Evolutionary conservation across 1,140 invertebrate genomes (phyloP).

Genomic region (Orius laevigatus): DNA sequence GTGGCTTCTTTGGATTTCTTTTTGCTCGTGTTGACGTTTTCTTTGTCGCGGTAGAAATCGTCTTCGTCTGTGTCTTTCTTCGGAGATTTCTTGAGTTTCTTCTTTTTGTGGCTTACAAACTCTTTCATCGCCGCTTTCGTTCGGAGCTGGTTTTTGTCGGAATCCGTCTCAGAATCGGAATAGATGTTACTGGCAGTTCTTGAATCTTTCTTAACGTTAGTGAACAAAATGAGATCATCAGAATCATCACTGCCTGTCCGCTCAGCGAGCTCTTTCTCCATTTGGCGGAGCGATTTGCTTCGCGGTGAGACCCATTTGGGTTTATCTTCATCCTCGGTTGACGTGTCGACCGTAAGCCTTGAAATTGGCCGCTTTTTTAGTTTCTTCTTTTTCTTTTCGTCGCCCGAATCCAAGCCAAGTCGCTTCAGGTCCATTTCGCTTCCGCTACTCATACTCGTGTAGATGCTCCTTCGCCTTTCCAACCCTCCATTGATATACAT

Average conservation of each 20-base stretch:
- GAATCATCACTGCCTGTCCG: slow-evolving; percentile 36
- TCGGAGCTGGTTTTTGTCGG: slow-evolving; percentile 31
- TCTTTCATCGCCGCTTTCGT: slow-evolving; percentile 74
- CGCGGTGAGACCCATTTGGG: slow-evolving; percentile 27
- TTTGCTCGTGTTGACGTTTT: slow-evolving; percentile 31
- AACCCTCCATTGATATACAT: slow-evolving; percentile 56
- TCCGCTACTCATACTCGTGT: slow-evolving; percentile 47
- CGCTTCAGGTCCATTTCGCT: slow-evolving; percentile 30
- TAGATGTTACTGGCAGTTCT: slow-evolving; percentile 42
- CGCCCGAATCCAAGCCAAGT: slow-evolving; percentile 2
- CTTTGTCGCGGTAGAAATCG: slow-evolving; percentile 31
- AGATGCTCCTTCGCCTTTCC: slow-evolving; percentile 41
- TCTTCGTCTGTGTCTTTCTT: slow-evolving; percentile 22
- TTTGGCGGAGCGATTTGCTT: slow-evolving; percentile 37
- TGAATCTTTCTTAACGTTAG: slow-evolving; percentile 24
- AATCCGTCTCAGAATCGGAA: slow-evolving; percentile 49
- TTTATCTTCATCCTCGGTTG: slow-evolving; percentile 22
- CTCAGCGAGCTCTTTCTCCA: slow-evolving; percentile 43
- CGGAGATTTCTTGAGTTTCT: slow-evolving; percentile 21
- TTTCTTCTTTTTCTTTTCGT: slow-evolving; percentile 23
- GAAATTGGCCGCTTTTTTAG: slow-evolving; percentile 22
- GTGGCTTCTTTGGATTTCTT: slow-evolving; percentile 43
- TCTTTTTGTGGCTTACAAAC: slow-evolving; percentile 33
- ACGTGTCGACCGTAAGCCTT: slow-evolving; percentile 18
- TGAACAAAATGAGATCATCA: slow-evolving; percentile 43